Conservation (phyloP, 2,888 invertebrate genomes). For the Pardosa pseudoannulata region DNA sequence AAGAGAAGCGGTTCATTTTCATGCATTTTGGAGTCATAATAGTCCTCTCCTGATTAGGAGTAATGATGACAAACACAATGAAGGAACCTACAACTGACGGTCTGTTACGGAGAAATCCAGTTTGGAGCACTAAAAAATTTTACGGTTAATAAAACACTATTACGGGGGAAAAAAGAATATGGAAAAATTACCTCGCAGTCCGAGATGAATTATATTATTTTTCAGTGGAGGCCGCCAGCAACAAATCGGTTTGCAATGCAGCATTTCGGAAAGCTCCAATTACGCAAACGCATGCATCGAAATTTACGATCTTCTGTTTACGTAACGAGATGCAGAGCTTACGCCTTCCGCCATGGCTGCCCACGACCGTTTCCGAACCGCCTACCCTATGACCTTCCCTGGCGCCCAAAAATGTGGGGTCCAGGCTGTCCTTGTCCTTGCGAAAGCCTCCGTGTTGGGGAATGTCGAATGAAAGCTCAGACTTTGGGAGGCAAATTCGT, state of each 20-base stretch:
- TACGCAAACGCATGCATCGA: neutral
- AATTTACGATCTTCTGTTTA: conserved; percentile 15
- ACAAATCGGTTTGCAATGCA: conserved; percentile 9
- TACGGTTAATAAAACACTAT: no score
- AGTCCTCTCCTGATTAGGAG: no score
- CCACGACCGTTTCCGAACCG: neutral
- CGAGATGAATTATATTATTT: conserved; percentile 10
- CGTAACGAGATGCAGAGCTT: neutral
- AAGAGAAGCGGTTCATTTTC: no score
- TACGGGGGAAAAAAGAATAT: neutral
- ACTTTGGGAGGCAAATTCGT: neutral
- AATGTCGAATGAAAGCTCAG: neutral
- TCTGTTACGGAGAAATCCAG: neutral
- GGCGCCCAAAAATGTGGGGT: neutral
- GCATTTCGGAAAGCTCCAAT: conserved; percentile 12
- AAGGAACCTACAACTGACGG: no score
- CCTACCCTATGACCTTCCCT: neutral
- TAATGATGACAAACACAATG: no score
- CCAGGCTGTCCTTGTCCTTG: conserved; percentile 59
- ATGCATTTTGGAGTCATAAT: no score
- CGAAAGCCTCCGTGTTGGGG: conserved; percentile 31
- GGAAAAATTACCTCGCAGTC: conserved; percentile 8
- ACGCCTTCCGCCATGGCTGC: conserved; percentile 16
- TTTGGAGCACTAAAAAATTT: neutral
- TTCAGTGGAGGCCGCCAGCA: conserved; percentile 8